Evolutionary conservation across 2,113 vertebrate genomes (phyloP), one percentile per base, ranked within the genome.

Genomic region (Coptodon bakossiorum): DNA sequence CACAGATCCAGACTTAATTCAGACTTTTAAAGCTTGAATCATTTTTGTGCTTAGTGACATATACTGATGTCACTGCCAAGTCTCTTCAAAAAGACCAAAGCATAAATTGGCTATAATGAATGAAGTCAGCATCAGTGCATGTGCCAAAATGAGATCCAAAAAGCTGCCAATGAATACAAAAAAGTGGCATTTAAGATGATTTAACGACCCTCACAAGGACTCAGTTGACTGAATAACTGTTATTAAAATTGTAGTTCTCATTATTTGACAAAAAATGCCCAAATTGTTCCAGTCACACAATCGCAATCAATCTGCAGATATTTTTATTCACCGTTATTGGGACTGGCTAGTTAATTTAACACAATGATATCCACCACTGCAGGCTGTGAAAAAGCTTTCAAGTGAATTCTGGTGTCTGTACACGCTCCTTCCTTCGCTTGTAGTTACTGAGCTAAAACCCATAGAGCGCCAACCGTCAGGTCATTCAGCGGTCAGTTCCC

Each of bases 401-500:
- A 11, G 68, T 76, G 40, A 48, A 48, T 19, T 76, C 14, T 7
- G 24, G 43, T 17, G 0, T 78, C 71, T 78, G 24, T 43, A 78
- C 71, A 12, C 11, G 6, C 27, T 31, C 71, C 45, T 29, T 29
- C 14, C 16, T 48, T 14, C 0, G 10, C 40, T n/a, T 24, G 86
- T 17, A 24, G 43, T 11, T 73, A 71, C 24, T 4, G 73, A 81
- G 73, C 61, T 43, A 27, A 66, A 31, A 34, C 57, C 3, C 43
- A 48, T 8, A 50, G 71, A 29, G 24, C 9, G 24, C 71, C 43
- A 7, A 48, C 24, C 4, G 3, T 19, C 14, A 6, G 40, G 43
- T 29, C 24, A 7, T 11, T 76, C 71, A 43, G n/a, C 38, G 4
- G 7, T 95, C 83, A 98, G 86, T 97, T 97, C 68, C 98, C 95